Base-by-base conservation (phyloP, 2,113 vertebrate genomes). In the Picathartes gymnocephalus region DNA sequence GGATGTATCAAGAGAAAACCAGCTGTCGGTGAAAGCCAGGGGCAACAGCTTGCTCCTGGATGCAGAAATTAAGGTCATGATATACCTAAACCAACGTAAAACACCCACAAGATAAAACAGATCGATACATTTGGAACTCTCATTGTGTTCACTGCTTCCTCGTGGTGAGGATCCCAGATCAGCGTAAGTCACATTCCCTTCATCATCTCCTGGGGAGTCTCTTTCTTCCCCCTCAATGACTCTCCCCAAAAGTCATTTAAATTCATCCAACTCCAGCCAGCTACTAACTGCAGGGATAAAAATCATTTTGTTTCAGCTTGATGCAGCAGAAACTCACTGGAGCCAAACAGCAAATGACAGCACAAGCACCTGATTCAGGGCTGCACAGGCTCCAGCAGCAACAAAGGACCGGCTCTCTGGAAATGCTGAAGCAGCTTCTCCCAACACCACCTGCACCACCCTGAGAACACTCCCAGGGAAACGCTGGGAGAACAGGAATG, bases 221-320 rank as follows among this genome's bases (percentile, higher is more conserved):
- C 50, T n/a, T 76, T 27, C 56, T 53, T 58, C 33, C 56, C 54
- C 72, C 70, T 94, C 2, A 0, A 37, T 37, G 58, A 37, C 61
- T 93, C 84, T 77, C 87, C 91, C 90, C 73, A 39, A 79, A 93
- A 95, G 95, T 92, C 78, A 88, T 65, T 91, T 79, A 78, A 53
- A 96, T 95, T 97, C 77, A 68, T 70, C 81, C 78, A 64, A 28
- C 80, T 58, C 66, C 86, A 95, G 82, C 86, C 81, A 80, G 68
- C 54, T 65, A 50, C 86, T 92, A 70, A 97, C 91, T 94, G 82
- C 91, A 93, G 95, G 89, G 95, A 88, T 78, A 65, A 74, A 95
- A 90, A 96, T 95, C 72, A 90, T 76, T 92, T 96, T 88, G 69
- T 81, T 95, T 96, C 96, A 92, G 92, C 48, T 78, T 81, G 89